Conservation (phyloP, 2,113 vertebrate genomes). For the Maccullochella peelii region DNA sequence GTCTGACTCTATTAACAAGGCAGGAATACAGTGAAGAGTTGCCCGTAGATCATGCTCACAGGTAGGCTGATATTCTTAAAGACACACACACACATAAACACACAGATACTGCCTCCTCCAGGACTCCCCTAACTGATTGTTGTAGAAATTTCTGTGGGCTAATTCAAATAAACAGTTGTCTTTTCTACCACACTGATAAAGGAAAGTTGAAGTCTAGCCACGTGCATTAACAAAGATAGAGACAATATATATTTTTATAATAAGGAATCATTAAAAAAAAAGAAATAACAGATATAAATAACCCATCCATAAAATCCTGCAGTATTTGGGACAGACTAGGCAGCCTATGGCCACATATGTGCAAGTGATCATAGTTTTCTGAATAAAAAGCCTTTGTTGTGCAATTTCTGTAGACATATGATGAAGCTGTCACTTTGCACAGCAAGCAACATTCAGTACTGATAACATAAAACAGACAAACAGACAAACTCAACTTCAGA, state of each 20-base stretch:
- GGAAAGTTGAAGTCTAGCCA: background rate
- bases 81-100: conserved; percentile 36
- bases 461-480: conserved; percentile 21
- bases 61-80: conserved; percentile 79
- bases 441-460: background rate
- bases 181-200: background rate
- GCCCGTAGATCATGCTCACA: conserved; percentile 58
- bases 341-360: background rate
- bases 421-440: background rate
- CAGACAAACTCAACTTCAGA: background rate
- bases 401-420: background rate
- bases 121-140: background rate
- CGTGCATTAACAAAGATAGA: background rate
- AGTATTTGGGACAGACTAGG: background rate
- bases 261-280: background rate
- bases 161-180: too few species aligned
- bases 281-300: background rate
- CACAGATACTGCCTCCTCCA: background rate
- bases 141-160: too few species aligned
- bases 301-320: background rate
- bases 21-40: conserved; percentile 47
- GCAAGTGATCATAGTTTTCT: background rate
- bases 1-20: conserved; percentile 27
- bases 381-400: background rate
- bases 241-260: background rate